Evolutionary conservation across 1,140 invertebrate species (phyloP).

Genomic region (Microplitis demolitor): DNA sequence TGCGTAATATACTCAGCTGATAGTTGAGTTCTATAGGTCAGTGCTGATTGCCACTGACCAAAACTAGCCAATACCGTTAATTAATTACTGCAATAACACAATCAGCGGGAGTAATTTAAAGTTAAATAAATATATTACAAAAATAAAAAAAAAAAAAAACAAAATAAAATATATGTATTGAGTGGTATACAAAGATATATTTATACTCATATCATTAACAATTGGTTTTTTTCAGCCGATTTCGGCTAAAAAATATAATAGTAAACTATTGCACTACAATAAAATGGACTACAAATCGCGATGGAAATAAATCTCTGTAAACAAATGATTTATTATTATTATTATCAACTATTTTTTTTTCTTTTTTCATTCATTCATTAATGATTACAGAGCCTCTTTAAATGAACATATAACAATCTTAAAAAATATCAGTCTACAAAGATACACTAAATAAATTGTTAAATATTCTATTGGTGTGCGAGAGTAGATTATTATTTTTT

Average conservation of each 20-base stretch:
- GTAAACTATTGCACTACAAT: slow-evolving; percentile 11
- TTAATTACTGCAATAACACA: background rate
- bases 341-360: background rate
- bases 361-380: background rate
- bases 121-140: too few relatives aligned
- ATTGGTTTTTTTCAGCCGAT: slow-evolving; percentile 14
- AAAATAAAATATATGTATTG: slow-evolving; percentile 23
- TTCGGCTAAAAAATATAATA: slow-evolving; percentile 22
- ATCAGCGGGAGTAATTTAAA: background rate
- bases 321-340: slow-evolving; percentile 37
- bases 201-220: slow-evolving; percentile 48
- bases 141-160: background rate
- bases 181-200: slow-evolving; percentile 51
- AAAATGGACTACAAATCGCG: slow-evolving; percentile 27
- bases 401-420: slow-evolving; percentile 51
- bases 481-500: background rate
- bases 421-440: slow-evolving; percentile 57
- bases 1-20: background rate
- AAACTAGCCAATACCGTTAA: background rate
- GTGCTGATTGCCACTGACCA: background rate
- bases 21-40: background rate
- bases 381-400: slow-evolving; percentile 3
- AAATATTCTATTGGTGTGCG: slow-evolving; percentile 13
- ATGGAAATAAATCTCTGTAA: slow-evolving; percentile 44
- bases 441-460: slow-evolving; percentile 49